Conservation (phyloP, 2,113 vertebrate species). For the Neofelis nebulosa region DNA sequence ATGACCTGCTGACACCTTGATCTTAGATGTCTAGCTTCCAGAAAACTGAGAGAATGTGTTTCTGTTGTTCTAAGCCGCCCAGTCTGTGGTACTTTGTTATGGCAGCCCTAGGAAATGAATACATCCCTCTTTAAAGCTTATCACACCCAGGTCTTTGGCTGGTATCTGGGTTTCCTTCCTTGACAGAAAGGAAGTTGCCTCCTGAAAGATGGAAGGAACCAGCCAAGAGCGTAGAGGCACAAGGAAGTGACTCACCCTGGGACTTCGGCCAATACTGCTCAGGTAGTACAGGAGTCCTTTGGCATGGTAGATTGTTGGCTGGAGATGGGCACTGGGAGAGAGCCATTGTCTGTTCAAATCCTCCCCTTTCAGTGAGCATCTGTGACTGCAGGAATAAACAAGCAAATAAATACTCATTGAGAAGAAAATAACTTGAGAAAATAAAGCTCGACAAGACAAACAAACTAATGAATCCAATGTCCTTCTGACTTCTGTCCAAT, state of each 20-base stretch:
- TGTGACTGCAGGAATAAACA: constrained; percentile 85
- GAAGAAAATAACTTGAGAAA: constrained; percentile 15
- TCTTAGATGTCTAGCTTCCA: background rate
- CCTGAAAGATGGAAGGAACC: background rate
- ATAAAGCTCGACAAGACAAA: background rate
- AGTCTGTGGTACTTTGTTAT: no score
- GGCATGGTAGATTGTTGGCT: constrained; percentile 94
- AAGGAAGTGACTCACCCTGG: constrained; percentile 87
- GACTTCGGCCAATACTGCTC: constrained; percentile 86
- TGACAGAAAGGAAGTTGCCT: background rate
- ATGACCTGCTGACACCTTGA: background rate
- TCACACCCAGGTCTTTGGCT: background rate
- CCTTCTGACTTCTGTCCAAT: constrained; percentile 1
- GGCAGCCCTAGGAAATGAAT: background rate
- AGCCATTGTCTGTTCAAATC: constrained; percentile 96
- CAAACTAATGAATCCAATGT: constrained; percentile 38
- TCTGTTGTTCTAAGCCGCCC: background rate
- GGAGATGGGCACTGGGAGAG: constrained; percentile 85
- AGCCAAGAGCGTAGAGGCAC: background rate
- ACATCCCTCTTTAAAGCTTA: background rate
- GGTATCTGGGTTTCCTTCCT: background rate
- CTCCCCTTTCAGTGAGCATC: constrained; percentile 92
- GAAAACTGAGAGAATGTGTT: background rate
- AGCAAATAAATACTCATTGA: background rate
- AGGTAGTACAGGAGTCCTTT: constrained; percentile 94